These are phyloP conservation scores for Ylistrum balloti DNA, from an alignment of 1,140 invertebrate genomes.

Conservation along the genomic window DNA sequence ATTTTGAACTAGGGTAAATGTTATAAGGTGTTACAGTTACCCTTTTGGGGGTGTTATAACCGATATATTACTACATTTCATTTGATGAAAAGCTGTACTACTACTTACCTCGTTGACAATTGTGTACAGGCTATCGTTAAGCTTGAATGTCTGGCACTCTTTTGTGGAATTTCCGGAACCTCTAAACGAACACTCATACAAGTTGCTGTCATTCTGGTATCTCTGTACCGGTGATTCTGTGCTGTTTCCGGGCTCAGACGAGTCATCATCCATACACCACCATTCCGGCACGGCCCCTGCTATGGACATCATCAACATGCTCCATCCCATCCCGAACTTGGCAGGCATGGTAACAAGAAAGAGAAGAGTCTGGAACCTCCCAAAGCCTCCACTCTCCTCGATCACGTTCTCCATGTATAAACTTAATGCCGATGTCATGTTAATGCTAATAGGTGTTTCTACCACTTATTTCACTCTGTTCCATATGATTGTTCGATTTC, in stretches of 20 bases:
- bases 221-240: not conserved
- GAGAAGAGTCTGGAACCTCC: slow-evolving; percentile 56
- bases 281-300: slow-evolving; percentile 63
- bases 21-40: too few species aligned
- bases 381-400: slow-evolving; percentile 57
- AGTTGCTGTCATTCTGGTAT: not conserved
- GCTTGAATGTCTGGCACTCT: not conserved
- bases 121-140: slow-evolving; percentile 45
- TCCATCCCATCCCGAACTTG: slow-evolving; percentile 48
- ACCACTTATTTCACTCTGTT: not conserved
- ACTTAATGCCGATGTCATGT: slow-evolving; percentile 31
- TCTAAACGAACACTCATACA: not conserved
- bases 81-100: too few species aligned
- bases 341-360: slow-evolving; percentile 41
- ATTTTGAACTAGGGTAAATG: too few species aligned
- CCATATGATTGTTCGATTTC: too few species aligned
- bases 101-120: slow-evolving; percentile 57
- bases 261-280: slow-evolving; percentile 55
- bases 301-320: slow-evolving; percentile 67
- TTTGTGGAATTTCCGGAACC: not conserved
- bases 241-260: not conserved
- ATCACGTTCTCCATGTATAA: slow-evolving; percentile 54
- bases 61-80: too few species aligned
- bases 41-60: too few species aligned
- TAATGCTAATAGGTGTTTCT: not conserved